Conservation (phyloP, 2,888 invertebrate genomes). For the Crepidodera aurea region DNA sequence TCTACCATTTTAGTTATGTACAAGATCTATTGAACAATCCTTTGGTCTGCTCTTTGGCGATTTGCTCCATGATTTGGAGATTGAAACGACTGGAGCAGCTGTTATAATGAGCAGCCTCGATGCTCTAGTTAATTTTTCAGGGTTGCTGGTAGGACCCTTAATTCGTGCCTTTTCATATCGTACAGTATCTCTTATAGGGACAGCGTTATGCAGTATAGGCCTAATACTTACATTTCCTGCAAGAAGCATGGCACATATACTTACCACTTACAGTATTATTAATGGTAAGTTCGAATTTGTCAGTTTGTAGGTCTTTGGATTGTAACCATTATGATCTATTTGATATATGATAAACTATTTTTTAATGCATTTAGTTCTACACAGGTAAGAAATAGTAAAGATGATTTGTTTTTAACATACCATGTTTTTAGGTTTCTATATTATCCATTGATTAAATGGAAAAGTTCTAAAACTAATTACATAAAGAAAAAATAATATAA, state of each 20-base stretch:
- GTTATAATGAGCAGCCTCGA: conserved; percentile 79
- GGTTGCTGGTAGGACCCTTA: conserved; percentile 78
- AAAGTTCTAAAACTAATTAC: no score
- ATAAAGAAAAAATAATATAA: no score
- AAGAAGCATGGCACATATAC: conserved; percentile 74
- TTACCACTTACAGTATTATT: conserved; percentile 77
- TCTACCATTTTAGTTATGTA: conserved; percentile 71
- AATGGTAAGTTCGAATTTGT: conserved; percentile 75
- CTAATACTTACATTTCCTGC: conserved; percentile 74
- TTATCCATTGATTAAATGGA: no score
- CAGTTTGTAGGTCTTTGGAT: no score
- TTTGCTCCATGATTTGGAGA: conserved; percentile 71
- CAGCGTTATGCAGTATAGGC: conserved; percentile 72
- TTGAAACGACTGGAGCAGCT: conserved; percentile 78
- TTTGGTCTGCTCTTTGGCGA: conserved; percentile 83
- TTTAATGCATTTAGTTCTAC: no score
- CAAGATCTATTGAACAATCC: conserved; percentile 81
- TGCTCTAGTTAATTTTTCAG: conserved; percentile 81
- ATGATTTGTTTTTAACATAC: no score
- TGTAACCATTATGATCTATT: no score
- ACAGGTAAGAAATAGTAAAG: no score
- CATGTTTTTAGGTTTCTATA: no score
- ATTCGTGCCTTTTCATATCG: conserved; percentile 78
- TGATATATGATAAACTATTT: no score
- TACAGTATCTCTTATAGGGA: conserved; percentile 74